Base-by-base conservation (phyloP, 2,888 invertebrate genomes). In the Tenthredo distinguenda region DNA sequence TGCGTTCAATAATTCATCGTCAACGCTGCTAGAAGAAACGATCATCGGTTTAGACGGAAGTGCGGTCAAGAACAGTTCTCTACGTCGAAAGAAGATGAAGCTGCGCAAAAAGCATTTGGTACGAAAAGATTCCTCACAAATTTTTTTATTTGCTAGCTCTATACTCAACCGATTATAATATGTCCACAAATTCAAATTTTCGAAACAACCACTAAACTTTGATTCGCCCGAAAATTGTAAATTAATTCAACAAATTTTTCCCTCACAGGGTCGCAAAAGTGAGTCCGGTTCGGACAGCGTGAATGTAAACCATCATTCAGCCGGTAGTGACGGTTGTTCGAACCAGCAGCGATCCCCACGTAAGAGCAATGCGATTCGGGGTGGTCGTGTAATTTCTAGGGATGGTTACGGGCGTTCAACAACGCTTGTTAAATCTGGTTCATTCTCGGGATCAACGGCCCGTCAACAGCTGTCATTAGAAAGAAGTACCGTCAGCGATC, bases 351-450 rank as follows among this genome's bases (percentile, higher is more conserved):
- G 89, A 6, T 83, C 12, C 86, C 89, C 82, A 43, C 89, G 85
- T 6, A 89, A 90, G 7, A 83, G 18, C 12, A 68, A 62, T 50
- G 86, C 55, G 88, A 88, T 74, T 86, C 85, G 58, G 82, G 85
- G 68, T 62, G 85, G 71, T 87, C 91, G 89, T 74, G 86, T 89
- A 87, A 87, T 89, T 89, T 85, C 87, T 88, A 89, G 88, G 74
- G 92, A 91, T 77, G 91, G 88, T 82, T 90, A 92, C 87, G 92
- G 93, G 74, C 93, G 88, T 88, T 90, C 90, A 86, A 92, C 90
- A 86, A 94, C 95, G 62, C 92, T 97, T 81, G 96, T 97, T 26
- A 97, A 97, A 94, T 97, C 97, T 0, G 96, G 96, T 68, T 96
- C 97, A 9, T 96, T 97, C 94, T 96, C 96, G 84, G 96, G 96